Conservation (phyloP, 2,888 invertebrate genomes). For the Tachina fera region DNA sequence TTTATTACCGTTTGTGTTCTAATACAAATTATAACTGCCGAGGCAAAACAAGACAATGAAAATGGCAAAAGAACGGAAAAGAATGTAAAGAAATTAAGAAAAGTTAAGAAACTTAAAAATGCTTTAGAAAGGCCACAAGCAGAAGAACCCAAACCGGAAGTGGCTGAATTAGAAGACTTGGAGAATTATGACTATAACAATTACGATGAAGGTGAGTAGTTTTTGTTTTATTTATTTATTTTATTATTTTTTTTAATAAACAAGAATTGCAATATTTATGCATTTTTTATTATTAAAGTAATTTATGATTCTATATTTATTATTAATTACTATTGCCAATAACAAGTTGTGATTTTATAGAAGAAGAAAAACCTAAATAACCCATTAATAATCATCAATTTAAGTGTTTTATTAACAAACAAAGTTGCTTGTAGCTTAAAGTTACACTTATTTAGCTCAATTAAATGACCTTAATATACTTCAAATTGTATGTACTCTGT, state of each 20-base stretch:
- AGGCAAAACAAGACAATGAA: neutral
- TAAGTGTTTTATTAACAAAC: slow-evolving; percentile 21
- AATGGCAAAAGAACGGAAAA: slow-evolving; percentile 32
- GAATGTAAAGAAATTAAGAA: slow-evolving; percentile 62
- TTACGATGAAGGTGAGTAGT: slow-evolving; percentile 75
- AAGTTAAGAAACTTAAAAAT: slow-evolving; percentile 51
- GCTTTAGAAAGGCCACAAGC: slow-evolving; percentile 74
- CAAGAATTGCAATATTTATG: neutral
- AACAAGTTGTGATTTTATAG: slow-evolving; percentile 37
- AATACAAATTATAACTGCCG: slow-evolving; percentile 62
- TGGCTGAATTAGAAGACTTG: slow-evolving; percentile 74
- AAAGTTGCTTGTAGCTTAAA: slow-evolving; percentile 15
- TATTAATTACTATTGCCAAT: neutral
- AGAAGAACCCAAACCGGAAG: slow-evolving; percentile 74
- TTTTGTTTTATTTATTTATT: too few species aligned
- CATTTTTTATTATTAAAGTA: slow-evolving; percentile 5
- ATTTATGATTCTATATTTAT: slow-evolving; percentile 7
- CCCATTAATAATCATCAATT: slow-evolving; percentile 47
- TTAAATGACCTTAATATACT: slow-evolving; percentile 55
- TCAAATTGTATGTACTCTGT: neutral
- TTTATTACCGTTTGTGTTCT: slow-evolving; percentile 59
- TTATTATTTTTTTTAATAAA: too few species aligned
- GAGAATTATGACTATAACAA: slow-evolving; percentile 74
- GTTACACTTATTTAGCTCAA: slow-evolving; percentile 16
- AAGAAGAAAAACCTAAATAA: neutral